Base-by-base conservation (phyloP, 2,888 invertebrate genomes). In the Phortica magna region DNA sequence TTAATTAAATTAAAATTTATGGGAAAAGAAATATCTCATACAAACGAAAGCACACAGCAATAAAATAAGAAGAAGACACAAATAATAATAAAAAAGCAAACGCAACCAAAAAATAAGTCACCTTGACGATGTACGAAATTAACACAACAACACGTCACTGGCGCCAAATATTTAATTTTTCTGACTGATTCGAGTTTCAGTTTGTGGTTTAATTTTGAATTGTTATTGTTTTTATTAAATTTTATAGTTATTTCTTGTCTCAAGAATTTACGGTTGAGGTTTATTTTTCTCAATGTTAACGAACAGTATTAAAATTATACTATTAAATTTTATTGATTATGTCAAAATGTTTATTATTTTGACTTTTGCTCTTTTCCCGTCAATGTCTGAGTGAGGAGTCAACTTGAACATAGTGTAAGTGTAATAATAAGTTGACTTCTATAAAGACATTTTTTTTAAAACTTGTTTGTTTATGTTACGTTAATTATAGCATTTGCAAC, bases 91-190 rank as follows among this genome's bases (percentile, higher is more conserved):
- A n/a, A 67, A 67, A 41, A 43, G 19, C 19, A 67, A 42, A 43
- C n/a, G 43, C 17, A 68, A 19, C 9, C 22, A 22, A n/a, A 19
- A 61, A 61, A 12, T 73, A 82, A 71, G 70, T 84, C 67, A 81
- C 87, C 83, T 85, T 84, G 77, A 80, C 79, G 75, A 31, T 79
- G 78, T 78, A 79, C 80, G 77, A 78, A 79, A 73, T 75, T 70
- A 75, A 39, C 65, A 41, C 14, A 9, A 68, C 7, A 19, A 48
- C 79, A 77, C 74, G 76, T 80, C 78, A 76, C 65, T 80, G 85
- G 87, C 85, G 85, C 87, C 83, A 79, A 75, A 72, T 72, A 76
- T 73, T 76, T 78, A 72, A 73, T 79, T 61, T 72, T 77, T 76
- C 77, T 77, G 74, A 76, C 77, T 42, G 19, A n/a, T 67, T 42